phyloP scores from a whole-genome alignment of 2,113 vertebrate genomes.

The Rhinichthys klamathensis region DNA sequence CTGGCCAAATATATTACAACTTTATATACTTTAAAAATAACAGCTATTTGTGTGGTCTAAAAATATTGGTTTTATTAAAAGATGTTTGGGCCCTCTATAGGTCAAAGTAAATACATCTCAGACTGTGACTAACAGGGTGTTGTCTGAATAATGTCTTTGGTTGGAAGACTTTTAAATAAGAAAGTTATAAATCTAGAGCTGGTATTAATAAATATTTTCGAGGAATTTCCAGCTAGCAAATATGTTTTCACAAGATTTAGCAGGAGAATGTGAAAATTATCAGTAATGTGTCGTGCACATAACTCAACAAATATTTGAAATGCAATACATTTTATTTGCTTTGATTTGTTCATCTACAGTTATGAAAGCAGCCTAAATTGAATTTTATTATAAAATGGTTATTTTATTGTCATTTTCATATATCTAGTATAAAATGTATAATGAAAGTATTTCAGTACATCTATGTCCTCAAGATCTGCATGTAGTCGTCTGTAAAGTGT shows the following conservation, averaged over 20 bases:
- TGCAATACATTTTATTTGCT: background rate
- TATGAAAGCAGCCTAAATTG: background rate
- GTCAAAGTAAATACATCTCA: background rate
- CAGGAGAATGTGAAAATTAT: background rate
- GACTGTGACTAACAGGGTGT: background rate
- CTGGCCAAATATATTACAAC: background rate
- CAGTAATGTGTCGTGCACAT: background rate
- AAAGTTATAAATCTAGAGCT: background rate
- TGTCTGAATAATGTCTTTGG: background rate
- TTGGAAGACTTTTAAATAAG: background rate
- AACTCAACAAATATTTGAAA: background rate
- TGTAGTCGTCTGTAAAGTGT: background rate
- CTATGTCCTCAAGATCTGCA: background rate
- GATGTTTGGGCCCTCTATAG: background rate
- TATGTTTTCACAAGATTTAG: background rate
- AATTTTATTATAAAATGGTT: background rate
- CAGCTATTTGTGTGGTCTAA: background rate
- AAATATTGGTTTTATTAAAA: slow-evolving; percentile 4
- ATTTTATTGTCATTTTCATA: background rate
- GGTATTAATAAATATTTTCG: background rate
- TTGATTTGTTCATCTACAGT: background rate
- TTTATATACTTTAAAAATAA: background rate
- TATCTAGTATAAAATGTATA: background rate
- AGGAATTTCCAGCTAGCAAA: background rate
- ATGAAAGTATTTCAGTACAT: background rate